Evolutionary conservation across 2,113 vertebrate genomes (phyloP).

Genomic region (Clarias batrachus): DNA sequence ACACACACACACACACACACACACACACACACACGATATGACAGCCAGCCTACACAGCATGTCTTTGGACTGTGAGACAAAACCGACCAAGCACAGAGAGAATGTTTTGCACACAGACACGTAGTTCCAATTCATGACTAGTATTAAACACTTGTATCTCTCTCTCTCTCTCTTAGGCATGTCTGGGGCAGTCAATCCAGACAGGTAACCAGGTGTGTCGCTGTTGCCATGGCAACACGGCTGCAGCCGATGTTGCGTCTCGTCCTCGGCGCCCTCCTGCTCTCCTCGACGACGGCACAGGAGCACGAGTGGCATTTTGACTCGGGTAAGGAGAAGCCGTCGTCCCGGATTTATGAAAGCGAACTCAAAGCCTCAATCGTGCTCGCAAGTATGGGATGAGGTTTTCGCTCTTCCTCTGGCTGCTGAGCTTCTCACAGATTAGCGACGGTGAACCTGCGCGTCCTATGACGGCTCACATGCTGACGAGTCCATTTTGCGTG

Average conservation of each 20-base stretch:
- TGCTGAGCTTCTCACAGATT: background rate
- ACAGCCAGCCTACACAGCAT: too few relatives aligned
- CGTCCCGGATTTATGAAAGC: background rate
- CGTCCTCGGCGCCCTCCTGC: constrained; percentile 56
- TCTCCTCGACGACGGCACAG: constrained; percentile 56
- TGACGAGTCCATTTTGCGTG: background rate
- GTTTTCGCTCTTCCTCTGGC: background rate
- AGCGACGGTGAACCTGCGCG: background rate
- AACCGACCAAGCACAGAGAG: too few relatives aligned
- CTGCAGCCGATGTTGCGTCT: constrained; percentile 57
- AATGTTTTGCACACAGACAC: too few relatives aligned
- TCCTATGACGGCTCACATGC: background rate
- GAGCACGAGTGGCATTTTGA: constrained; percentile 77
- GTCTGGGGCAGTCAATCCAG: constrained; percentile 65
- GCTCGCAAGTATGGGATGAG: background rate
- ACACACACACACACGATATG: too few relatives aligned
- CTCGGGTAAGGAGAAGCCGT: constrained; percentile 63
- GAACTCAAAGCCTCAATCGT: background rate
- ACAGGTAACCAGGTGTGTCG: constrained; percentile 74
- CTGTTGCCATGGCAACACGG: constrained; percentile 69
- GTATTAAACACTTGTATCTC: background rate
- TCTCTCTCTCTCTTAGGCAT: constrained; percentile 66
- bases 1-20: too few relatives aligned
- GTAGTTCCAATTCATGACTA: too few relatives aligned
- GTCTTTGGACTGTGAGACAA: too few relatives aligned